phyloP scores from a whole-genome alignment of 2,113 vertebrate species.

The Pongo pygmaeus region DNA sequence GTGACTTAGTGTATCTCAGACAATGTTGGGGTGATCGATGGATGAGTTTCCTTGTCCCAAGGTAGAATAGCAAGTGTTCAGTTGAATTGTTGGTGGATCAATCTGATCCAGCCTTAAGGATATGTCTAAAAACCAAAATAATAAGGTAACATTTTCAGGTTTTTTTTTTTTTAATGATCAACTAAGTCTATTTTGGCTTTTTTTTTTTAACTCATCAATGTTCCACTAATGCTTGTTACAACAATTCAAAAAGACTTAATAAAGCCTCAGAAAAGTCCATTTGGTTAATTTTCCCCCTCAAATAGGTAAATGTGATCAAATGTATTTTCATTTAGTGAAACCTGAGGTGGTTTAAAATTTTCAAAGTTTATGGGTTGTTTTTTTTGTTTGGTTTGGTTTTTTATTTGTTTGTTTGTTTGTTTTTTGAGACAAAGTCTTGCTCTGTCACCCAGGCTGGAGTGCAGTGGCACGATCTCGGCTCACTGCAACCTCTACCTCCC shows the following conservation, averaged over 20 bases:
- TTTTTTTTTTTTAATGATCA: background rate
- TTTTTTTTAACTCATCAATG: background rate
- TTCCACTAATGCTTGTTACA: background rate
- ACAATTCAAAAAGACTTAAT: background rate
- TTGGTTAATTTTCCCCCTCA: background rate
- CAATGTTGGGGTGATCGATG: background rate
- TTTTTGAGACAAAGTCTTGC: no score
- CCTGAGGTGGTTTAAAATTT: background rate
- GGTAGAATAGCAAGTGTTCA: background rate
- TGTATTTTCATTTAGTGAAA: background rate
- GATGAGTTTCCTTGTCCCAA: background rate
- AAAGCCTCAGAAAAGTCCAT: background rate
- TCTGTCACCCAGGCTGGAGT: no score
- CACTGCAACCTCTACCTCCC: no score
- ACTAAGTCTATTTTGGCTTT: background rate
- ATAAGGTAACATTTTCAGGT: background rate
- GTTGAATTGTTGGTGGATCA: background rate
- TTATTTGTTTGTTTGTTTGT: no score
- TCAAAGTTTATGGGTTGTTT: background rate
- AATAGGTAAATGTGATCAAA: slow-evolving; percentile 5
- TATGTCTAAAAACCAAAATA: background rate
- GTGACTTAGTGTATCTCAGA: background rate
- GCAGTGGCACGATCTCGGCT: no score
- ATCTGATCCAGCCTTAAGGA: background rate
- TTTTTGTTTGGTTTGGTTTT: no score